Conservation (phyloP, 2,888 invertebrate species). For the Euplexia lucipara region DNA sequence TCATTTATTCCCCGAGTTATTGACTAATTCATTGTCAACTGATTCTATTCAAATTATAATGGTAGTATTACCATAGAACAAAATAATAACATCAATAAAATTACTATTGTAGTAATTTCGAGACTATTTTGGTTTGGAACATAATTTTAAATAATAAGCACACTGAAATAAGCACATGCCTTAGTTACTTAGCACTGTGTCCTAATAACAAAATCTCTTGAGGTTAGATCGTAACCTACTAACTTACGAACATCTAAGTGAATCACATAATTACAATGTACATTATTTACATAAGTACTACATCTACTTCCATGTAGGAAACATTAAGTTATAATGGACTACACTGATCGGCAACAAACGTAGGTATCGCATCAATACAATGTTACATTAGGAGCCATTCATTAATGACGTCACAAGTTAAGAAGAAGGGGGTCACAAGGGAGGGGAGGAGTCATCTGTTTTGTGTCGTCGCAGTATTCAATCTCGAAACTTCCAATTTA, state of each 20-base stretch:
- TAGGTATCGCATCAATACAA: constrained; percentile 25
- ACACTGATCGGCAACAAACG: constrained; percentile 51
- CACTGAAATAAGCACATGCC: constrained; percentile 32
- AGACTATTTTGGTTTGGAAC: constrained; percentile 34
- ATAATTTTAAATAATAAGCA: constrained; percentile 49
- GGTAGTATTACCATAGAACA: constrained; percentile 47
- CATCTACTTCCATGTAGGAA: constrained; percentile 70
- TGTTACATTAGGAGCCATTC: not conserved
- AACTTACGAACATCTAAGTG: constrained; percentile 81
- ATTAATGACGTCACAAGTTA: too few species aligned
- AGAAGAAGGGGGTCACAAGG: too few species aligned
- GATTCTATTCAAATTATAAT: constrained; percentile 46
- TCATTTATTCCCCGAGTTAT: constrained; percentile 78
- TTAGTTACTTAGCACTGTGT: constrained; percentile 47
- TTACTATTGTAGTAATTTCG: constrained; percentile 49
- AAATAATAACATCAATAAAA: constrained; percentile 47
- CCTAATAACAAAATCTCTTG: constrained; percentile 68
- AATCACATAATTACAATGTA: constrained; percentile 84
- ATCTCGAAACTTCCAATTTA: too few species aligned
- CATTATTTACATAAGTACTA: constrained; percentile 85
- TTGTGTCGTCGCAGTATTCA: too few species aligned
- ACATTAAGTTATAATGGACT: constrained; percentile 45
- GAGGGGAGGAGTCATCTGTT: too few species aligned
- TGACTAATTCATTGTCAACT: constrained; percentile 43
- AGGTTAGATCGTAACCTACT: constrained; percentile 64